phyloP scores from a whole-genome alignment of 2,888 invertebrate species.

The Tinea pellionella region DNA sequence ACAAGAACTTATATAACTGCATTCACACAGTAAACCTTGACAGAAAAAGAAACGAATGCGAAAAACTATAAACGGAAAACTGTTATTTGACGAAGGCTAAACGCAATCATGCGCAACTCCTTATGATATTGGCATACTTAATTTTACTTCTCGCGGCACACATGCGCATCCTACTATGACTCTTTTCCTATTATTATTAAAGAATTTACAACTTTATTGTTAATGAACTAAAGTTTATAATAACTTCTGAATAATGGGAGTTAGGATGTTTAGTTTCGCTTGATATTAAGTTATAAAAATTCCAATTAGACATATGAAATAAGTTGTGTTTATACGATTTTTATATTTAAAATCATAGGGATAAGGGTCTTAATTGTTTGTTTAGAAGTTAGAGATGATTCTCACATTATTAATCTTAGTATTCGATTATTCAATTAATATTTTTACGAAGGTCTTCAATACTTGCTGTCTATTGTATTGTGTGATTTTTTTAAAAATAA shows the following conservation, averaged over 20 bases:
- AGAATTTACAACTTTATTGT: constrained; percentile 9
- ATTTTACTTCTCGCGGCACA: constrained; percentile 51
- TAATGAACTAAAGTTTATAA: neutral
- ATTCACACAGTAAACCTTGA: constrained; percentile 35
- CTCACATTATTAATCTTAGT: constrained; percentile 28
- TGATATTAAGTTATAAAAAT: neutral
- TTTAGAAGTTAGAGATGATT: neutral
- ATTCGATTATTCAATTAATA: constrained; percentile 30
- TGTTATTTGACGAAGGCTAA: constrained; percentile 53
- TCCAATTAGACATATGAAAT: neutral
- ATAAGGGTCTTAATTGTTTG: neutral
- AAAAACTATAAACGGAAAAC: constrained; percentile 60
- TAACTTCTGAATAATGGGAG: neutral
- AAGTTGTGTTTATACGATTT: neutral
- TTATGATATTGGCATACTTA: constrained; percentile 67
- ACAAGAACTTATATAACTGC: neutral
- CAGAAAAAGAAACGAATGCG: constrained; percentile 49
- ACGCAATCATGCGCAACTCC: constrained; percentile 48
- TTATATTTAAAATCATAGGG: neutral
- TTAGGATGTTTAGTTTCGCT: neutral
- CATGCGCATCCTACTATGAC: constrained; percentile 47
- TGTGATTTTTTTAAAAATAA: neutral
- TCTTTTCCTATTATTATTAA: neutral
- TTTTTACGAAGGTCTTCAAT: constrained; percentile 20
- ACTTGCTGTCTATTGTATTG: constrained; percentile 19